Evolutionary conservation across 1,140 invertebrate species (phyloP).

Genomic region (Euwallacea similis): DNA sequence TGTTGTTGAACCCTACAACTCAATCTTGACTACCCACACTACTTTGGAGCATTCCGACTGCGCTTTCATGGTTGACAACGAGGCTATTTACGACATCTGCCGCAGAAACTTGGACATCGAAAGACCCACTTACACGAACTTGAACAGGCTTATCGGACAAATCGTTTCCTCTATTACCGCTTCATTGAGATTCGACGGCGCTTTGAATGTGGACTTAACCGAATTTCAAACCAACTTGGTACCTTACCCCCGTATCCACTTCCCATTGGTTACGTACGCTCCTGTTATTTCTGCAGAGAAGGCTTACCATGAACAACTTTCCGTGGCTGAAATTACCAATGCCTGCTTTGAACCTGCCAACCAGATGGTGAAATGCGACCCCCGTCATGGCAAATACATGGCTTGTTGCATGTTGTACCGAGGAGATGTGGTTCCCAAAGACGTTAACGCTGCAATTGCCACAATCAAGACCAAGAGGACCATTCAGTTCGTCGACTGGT

Average conservation of each 20-base stretch:
- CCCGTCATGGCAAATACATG: conserved; percentile 70
- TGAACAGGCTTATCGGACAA: conserved; percentile 69
- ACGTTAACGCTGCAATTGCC: conserved; percentile 78
- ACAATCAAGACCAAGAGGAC: conserved; percentile 77
- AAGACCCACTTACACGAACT: conserved; percentile 64
- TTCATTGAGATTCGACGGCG: conserved; percentile 75
- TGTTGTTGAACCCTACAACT: conserved; percentile 74
- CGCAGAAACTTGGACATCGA: conserved; percentile 66
- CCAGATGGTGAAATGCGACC: conserved; percentile 73
- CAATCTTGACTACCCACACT: conserved; percentile 66
- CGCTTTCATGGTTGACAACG: conserved; percentile 69
- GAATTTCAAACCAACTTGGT: conserved; percentile 78
- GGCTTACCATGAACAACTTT: conserved; percentile 69
- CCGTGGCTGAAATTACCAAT: conserved; percentile 70
- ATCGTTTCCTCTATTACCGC: conserved; percentile 79
- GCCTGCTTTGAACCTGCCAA: conserved; percentile 67
- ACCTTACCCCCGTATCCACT: conserved; percentile 71
- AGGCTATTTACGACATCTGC: conserved; percentile 76
- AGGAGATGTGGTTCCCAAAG: conserved; percentile 61
- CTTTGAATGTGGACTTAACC: conserved; percentile 77
- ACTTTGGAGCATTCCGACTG: conserved; percentile 67
- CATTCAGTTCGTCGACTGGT: conserved; percentile 72
- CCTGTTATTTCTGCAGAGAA: conserved; percentile 64
- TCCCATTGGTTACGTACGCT: conserved; percentile 74
- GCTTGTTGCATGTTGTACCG: conserved; percentile 72